Evolutionary conservation across 2,888 invertebrate genomes (phyloP), one percentile per base, ranked within the genome.

Genomic region (Pheosia tremula): DNA sequence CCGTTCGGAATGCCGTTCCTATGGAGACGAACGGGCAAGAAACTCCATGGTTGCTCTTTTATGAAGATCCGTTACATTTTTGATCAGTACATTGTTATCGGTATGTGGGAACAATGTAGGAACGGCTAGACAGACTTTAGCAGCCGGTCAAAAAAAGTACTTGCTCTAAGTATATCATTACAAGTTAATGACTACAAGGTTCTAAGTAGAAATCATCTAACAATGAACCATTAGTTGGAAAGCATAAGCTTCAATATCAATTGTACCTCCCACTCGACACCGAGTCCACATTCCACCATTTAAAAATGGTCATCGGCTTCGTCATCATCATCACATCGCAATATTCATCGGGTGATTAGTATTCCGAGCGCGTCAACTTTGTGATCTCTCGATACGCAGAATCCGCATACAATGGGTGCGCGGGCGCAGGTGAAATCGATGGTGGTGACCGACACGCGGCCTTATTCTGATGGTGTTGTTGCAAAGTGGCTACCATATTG

Each of bases 301-400:
- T 55, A 55, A 55, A 55, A 55, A 55, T 55, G 55, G 55, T 39
- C 53, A 54, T 41, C 53, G 58, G 41, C 24, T 56, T 45, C 10
- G 58, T 62, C 61, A 63, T 66, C 70, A 69, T 72, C 70, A 75
- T 66, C 66, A 67, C 55, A 52, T 58, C 66, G 71, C 13, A 45
- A 57, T 64, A 61, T 67, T 68, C 71, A 67, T 58, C 60, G 55
- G 24, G 43, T 45, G 62, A 81, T 90, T 85, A 83, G 74, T 83
- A 90, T 89, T 78, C 90, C 47, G 52, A 45, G 24, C 60, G 60
- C 74, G 69, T 70, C 62, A 64, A 60, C 59, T 63, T 73, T 58
- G 67, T 86, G 89, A 91, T 90, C 91, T 90, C 81, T 83, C 79
- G 88, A 88, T 91, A 90, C 91, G 81, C 90, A 91, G 91, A 91